Base-by-base conservation (phyloP, 2,888 invertebrate species). In the Eudasyphora cyanicolor region DNA sequence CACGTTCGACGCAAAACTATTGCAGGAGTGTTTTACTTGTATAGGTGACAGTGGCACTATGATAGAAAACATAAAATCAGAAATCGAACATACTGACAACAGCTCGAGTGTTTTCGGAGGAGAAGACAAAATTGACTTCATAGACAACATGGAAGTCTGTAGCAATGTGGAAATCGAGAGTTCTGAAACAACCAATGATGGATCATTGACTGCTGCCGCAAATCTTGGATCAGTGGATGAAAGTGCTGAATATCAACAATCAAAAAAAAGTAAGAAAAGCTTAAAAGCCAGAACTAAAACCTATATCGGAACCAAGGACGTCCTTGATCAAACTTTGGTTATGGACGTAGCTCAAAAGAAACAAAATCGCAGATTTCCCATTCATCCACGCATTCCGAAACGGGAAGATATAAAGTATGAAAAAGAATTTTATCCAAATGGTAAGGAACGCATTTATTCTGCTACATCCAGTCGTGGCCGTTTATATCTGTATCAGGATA, bases 401-500 rank as follows among this genome's bases (percentile, higher is more conserved):
- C 93, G 94, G 54, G 95, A 95, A 88, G 95, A 95, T 85, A 93
- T 92, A 5, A 91, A 93, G 64, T 90, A 94, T 3, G 95, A 95
- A 89, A 93, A 94, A 76, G 96, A 96, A 92, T 93, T 94, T 84
- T 93, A 94, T 27, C 94, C 95, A 70, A 94, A 95, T 87, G 95
- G 95, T 12, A 93, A 94, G 2, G 94, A 94, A 85, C 93, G 95
- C 88, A 90, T 96, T 27, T 97, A 96, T 90, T 95, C 96, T 0
- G 92, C 95, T 0, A 91, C 92, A 35, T 94, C 93, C 7, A 94
- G 96, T 0, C 94, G 94, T 85, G 96, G 96, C 0, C 96, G 95
- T 91, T 93, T 97, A 45, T 97, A 97, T 89, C 93, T 98, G 75
- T 96, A 96, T 2, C 89, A 87, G 17, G 89, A 90, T 64, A 62